phyloP scores from a whole-genome alignment of 2,797 vertebrate genomes.

The Enteromius anoplus region DNA sequence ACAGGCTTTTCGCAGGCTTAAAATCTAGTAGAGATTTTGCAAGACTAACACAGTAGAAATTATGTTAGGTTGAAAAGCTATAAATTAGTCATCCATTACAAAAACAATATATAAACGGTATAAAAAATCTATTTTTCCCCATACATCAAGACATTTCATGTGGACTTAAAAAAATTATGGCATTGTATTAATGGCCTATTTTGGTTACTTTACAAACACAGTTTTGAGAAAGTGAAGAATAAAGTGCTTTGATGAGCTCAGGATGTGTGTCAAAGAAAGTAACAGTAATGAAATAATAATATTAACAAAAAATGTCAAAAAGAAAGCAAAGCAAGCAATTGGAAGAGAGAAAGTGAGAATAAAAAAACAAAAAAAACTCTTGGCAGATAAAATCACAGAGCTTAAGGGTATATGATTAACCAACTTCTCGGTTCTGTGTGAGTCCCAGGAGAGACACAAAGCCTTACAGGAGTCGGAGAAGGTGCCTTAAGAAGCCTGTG shows the following conservation, averaged over 20 bases:
- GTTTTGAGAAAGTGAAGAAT: background rate
- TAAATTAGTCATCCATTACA: background rate
- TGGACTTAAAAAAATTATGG: background rate
- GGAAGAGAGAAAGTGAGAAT: background rate
- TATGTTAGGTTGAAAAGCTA: background rate
- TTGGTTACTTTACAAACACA: constrained; percentile 8
- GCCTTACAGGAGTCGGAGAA: constrained; percentile 64
- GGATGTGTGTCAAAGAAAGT: constrained; percentile 1
- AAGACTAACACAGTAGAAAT: background rate
- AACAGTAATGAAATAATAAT: constrained; percentile 25
- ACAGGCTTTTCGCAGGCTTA: background rate
- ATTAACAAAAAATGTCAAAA: constrained; percentile 34
- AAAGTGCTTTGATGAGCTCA: constrained; percentile 2
- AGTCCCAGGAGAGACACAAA: constrained; percentile 62
- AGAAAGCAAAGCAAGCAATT: constrained; percentile 18
- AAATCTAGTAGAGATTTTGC: background rate
- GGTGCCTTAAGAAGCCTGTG: constrained; percentile 74
- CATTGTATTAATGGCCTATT: background rate
- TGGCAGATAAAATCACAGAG: constrained; percentile 56
- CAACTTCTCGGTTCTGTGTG: constrained; percentile 60
- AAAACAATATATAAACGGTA: background rate
- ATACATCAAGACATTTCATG: background rate
- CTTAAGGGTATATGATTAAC: constrained; percentile 65
- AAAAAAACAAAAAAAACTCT: constrained; percentile 29
- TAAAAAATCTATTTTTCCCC: background rate